Percentiles rank a stretch among this genome's conserved stretches.
These are phyloP conservation scores for Aplidium turbinatum DNA, from an alignment of 23 tunicate genomes.

Conservation along the genomic window DNA sequence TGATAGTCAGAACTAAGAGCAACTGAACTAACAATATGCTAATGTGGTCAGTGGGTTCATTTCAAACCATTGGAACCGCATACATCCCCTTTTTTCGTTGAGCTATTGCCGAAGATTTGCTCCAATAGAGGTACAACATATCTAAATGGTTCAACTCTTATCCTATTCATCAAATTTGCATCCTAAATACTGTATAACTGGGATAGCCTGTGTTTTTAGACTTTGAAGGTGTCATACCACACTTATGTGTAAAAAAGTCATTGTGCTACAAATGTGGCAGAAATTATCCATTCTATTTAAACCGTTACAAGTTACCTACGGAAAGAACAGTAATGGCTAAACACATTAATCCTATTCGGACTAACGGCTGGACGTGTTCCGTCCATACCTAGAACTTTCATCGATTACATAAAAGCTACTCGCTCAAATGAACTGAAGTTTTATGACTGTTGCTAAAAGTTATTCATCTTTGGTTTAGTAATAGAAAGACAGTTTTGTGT, in stretches of 20 bases:
- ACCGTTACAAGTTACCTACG: slow-evolving; percentile 26
- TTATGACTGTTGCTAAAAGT: too few species aligned
- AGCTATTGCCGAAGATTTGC: slow-evolving; percentile 37
- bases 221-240: slow-evolving; percentile 4
- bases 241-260: slow-evolving; percentile 33
- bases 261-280: slow-evolving; percentile 23
- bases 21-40: slow-evolving; percentile 31
- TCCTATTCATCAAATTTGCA: slow-evolving; percentile 37
- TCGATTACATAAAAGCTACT: too few species aligned
- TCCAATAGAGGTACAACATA: slow-evolving; percentile 29
- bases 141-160: slow-evolving; percentile 32
- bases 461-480: too few species aligned
- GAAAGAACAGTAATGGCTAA: slow-evolving; percentile 32
- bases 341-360: slow-evolving; percentile 12
- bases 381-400: too few species aligned
- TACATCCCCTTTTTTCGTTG: slow-evolving; percentile 16
- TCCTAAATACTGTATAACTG: slow-evolving; percentile 22
- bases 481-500: too few species aligned
- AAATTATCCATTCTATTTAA: slow-evolving; percentile 20
- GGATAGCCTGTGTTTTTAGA: slow-evolving; percentile 12
- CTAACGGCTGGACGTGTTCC: too few species aligned
- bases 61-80: slow-evolving; percentile 46
- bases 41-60: slow-evolving; percentile 15
- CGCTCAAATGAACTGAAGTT: too few species aligned
- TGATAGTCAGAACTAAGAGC: too few species aligned